phyloP scores from a whole-genome alignment of 2,888 invertebrate genomes.

The Halictus quadricinctus region DNA sequence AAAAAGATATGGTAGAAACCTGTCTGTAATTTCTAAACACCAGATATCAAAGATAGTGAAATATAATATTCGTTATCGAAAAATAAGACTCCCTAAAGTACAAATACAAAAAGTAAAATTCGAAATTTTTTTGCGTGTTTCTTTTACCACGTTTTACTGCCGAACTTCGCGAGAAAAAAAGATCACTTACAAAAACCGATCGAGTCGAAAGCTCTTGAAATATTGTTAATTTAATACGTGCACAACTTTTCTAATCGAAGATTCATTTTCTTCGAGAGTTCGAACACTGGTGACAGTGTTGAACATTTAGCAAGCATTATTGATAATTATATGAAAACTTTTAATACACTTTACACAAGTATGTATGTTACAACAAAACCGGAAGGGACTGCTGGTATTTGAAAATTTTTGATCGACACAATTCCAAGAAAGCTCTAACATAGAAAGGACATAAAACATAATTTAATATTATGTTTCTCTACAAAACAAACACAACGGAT shows the following conservation, averaged over 20 bases:
- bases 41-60: background rate
- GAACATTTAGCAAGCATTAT: slow-evolving; percentile 25
- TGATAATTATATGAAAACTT: slow-evolving; percentile 21
- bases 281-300: slow-evolving; percentile 14
- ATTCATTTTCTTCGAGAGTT: slow-evolving; percentile 3
- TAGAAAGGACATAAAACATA: background rate
- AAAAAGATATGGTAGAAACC: background rate
- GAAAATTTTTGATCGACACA: background rate
- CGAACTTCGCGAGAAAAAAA: background rate
- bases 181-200: background rate
- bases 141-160: background rate
- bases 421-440: too few relatives aligned
- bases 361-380: slow-evolving; percentile 3
- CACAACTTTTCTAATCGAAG: slow-evolving; percentile 27
- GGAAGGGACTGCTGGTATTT: background rate
- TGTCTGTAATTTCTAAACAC: background rate
- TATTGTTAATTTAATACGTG: background rate
- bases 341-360: slow-evolving; percentile 22
- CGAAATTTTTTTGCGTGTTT: background rate
- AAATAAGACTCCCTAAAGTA: slow-evolving; percentile 12
- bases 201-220: background rate
- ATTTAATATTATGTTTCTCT: background rate
- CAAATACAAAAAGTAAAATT: slow-evolving; percentile 41
- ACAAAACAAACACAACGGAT: background rate
- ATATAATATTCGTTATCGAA: background rate